Evolutionary conservation across 2,888 invertebrate genomes (phyloP).

Genomic region (Aricia artaxerxes): DNA sequence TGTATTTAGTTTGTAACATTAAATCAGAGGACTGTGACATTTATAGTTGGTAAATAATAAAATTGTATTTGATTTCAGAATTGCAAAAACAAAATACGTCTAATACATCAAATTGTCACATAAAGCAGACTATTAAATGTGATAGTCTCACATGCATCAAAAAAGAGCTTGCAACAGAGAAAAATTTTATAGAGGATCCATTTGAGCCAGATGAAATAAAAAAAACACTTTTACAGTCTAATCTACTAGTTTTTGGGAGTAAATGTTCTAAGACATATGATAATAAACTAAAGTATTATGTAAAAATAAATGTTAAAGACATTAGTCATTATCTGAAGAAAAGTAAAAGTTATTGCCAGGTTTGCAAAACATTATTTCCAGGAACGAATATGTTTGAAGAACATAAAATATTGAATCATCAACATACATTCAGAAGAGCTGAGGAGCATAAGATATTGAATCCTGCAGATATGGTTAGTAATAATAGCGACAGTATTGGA

Average conservation of each 20-base stretch:
- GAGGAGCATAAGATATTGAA: not conserved
- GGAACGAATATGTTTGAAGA: conserved; percentile 40
- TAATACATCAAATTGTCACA: not conserved
- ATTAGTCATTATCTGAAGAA: conserved; percentile 49
- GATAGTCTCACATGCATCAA: not conserved
- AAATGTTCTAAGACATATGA: conserved; percentile 46
- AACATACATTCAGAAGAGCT: not conserved
- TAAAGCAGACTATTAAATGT: not conserved
- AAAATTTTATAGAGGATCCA: not conserved
- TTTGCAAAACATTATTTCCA: conserved; percentile 60
- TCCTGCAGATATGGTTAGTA: not conserved
- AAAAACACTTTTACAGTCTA: conserved; percentile 38
- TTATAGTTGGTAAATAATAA: not conserved
- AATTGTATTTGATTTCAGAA: conserved; percentile 5
- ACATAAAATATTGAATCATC: conserved; percentile 46
- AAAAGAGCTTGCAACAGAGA: not conserved
- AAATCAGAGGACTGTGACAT: too few species aligned
- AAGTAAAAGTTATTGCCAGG: conserved; percentile 56
- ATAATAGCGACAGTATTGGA: conserved; percentile 32
- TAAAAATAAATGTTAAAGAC: conserved; percentile 42
- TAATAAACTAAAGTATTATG: conserved; percentile 33
- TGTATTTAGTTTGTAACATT: too few species aligned
- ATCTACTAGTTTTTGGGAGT: conserved; percentile 57
- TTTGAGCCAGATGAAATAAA: not conserved
- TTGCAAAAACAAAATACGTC: not conserved